Evolutionary conservation across 2,888 invertebrate genomes (phyloP).

Genomic region (Caenorhabditis macrosperma): DNA sequence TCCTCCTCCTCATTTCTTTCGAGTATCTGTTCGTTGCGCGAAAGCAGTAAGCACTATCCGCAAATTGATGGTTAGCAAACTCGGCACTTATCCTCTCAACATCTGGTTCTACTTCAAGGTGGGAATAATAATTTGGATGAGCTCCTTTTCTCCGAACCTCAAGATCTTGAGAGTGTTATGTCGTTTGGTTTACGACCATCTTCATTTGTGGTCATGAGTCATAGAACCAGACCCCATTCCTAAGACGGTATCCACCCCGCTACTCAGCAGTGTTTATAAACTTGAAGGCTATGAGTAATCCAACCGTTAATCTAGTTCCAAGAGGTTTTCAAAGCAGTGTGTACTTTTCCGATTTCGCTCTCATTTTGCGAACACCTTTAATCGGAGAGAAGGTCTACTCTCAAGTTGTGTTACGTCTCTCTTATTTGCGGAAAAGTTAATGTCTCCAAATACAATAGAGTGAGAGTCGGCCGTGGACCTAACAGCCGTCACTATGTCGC

Average conservation of each 20-base stretch:
- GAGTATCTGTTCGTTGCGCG: conserved; percentile 54
- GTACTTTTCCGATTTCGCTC: conserved; percentile 48
- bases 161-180: conserved; percentile 27
- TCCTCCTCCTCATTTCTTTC: conserved; percentile 17
- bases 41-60: conserved; percentile 43
- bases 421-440: conserved; percentile 60
- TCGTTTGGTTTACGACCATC: conserved; percentile 7
- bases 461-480: conserved; percentile 19
- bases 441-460: conserved; percentile 54
- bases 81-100: conserved; percentile 53
- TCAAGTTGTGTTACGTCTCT: conserved; percentile 53
- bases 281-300: conserved; percentile 48
- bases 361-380: conserved; percentile 55
- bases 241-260: not conserved
- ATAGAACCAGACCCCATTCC: conserved; percentile 2
- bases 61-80: conserved; percentile 52
- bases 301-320: conserved; percentile 51
- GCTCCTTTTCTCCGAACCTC: conserved; percentile 27
- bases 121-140: conserved; percentile 44
- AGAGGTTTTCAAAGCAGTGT: conserved; percentile 50
- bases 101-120: conserved; percentile 56
- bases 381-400: conserved; percentile 51
- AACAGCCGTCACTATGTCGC: conserved; percentile 30
- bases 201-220: conserved; percentile 1
- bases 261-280: conserved; percentile 53